Conservation (phyloP, 2,797 vertebrate species). For the Cuniculus paca region DNA sequence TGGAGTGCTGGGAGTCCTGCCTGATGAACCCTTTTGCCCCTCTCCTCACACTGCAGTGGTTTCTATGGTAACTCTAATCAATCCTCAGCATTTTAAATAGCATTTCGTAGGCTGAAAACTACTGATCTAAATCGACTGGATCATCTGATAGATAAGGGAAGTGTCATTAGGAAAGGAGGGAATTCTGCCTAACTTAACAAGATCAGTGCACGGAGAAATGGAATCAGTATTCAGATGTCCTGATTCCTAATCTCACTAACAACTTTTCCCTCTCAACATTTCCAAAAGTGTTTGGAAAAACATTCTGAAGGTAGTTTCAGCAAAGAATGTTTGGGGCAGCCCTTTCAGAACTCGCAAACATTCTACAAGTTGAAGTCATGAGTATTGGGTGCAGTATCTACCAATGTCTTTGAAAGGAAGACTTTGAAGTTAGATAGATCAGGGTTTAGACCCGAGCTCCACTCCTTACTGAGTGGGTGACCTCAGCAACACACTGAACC, state of each 20-base stretch:
- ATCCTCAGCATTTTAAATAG: background rate
- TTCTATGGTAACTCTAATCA: constrained; percentile 16
- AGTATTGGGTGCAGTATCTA: rapidly evolving
- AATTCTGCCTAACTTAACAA: background rate
- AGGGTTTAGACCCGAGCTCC: background rate
- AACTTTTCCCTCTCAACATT: background rate
- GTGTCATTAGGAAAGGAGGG: background rate
- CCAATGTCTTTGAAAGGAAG: background rate
- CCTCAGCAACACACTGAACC: background rate
- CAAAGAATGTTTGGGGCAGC: background rate
- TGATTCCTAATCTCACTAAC: background rate
- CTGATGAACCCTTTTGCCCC: background rate
- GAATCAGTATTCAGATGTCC: background rate
- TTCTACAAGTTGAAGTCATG: background rate
- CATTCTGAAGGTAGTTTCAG: background rate
- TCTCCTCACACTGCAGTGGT: background rate
- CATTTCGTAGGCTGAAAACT: background rate
- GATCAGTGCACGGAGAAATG: background rate
- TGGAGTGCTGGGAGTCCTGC: background rate
- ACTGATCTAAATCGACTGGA: background rate
- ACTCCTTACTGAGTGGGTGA: background rate
- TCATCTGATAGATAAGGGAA: background rate
- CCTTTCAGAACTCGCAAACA: background rate
- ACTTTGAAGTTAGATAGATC: background rate
- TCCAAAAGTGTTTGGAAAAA: background rate